phyloP scores from a whole-genome alignment of 30 jellyfish, hydroid and myxozoan genomes.

The Mastigias papua region DNA sequence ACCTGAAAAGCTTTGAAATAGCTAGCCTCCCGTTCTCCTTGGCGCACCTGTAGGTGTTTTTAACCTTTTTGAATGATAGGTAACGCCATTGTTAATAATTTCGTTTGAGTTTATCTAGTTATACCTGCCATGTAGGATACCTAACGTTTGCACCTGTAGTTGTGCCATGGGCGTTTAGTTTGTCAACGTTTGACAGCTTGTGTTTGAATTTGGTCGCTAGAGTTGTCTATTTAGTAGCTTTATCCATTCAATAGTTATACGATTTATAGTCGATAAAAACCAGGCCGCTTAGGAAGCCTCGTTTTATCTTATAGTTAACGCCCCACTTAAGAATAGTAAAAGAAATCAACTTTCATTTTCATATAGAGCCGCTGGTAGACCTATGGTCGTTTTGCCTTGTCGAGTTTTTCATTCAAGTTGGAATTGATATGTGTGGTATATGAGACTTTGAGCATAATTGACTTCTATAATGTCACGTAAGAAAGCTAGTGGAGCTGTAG shows the following conservation, averaged over 20 bases:
- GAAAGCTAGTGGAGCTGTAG: too few species aligned
- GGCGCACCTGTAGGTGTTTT: not conserved
- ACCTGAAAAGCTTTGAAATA: not conserved
- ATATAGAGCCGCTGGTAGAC: not conserved
- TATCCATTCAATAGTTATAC: not conserved
- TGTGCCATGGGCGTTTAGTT: constrained; percentile 37
- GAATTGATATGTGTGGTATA: too few species aligned
- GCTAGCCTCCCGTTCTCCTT: not conserved
- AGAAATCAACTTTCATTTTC: not conserved
- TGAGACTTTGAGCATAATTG: too few species aligned
- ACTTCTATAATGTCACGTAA: too few species aligned
- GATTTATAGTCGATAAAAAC: not conserved
- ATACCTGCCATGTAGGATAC: constrained; percentile 66
- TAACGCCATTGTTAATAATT: not conserved
- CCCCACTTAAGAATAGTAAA: not conserved
- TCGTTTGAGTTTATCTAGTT: not conserved
- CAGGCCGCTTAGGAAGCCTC: not conserved
- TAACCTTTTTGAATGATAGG: not conserved
- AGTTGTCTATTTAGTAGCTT: not conserved
- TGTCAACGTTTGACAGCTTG: constrained; percentile 65
- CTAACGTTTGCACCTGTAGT: constrained; percentile 17
- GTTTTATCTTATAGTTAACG: not conserved
- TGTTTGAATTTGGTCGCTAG: not conserved
- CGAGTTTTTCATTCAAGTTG: too few species aligned
- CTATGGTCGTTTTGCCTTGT: not conserved